Percentiles rank a stretch among this genome's conserved stretches.
Evolutionary conservation across 2,113 vertebrate species (phyloP).

Genomic region (Balaenoptera acutorostrata): DNA sequence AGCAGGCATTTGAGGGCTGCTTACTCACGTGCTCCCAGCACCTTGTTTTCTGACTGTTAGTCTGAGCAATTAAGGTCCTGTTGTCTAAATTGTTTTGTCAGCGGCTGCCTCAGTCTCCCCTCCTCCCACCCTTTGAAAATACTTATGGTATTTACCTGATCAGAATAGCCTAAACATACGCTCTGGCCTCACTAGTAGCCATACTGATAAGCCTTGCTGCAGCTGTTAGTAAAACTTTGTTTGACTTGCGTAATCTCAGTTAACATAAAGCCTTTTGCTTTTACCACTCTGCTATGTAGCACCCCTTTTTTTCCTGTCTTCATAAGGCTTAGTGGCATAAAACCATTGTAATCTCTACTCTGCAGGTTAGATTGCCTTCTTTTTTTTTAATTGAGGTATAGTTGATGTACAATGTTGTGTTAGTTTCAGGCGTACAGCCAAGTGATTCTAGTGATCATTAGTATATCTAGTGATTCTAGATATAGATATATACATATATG

Average conservation of each 20-base stretch:
- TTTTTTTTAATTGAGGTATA: background rate
- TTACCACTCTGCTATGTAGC: background rate
- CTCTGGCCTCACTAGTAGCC: background rate
- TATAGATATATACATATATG: background rate
- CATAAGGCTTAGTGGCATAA: background rate
- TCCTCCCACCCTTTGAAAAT: background rate
- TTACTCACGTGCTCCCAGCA: background rate
- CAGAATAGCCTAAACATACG: background rate
- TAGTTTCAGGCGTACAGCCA: background rate
- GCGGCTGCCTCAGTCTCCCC: background rate
- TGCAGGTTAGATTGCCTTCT: background rate
- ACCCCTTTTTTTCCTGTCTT: background rate
- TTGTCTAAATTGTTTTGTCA: background rate
- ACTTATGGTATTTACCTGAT: background rate
- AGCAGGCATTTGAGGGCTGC: background rate
- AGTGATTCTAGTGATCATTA: background rate
- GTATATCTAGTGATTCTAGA: background rate
- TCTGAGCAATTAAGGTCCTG: background rate
- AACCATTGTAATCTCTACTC: no score
- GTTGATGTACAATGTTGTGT: background rate
- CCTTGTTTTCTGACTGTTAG: background rate
- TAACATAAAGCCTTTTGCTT: background rate
- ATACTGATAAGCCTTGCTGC: background rate
- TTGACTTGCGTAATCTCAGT: background rate
- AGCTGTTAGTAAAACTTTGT: background rate